phyloP scores from a whole-genome alignment of 2,888 invertebrate species.

The Agrotis puta region DNA sequence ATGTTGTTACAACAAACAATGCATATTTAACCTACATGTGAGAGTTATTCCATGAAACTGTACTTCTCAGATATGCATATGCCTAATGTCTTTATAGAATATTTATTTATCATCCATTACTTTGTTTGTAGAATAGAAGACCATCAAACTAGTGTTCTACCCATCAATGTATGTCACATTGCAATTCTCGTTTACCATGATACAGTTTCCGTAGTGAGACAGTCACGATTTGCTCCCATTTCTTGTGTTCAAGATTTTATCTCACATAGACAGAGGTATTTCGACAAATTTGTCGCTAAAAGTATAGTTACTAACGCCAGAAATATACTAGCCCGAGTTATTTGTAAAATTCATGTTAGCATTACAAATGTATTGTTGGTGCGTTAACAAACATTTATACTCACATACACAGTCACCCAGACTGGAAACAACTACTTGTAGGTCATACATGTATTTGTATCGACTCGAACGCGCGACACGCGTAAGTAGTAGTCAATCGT shows the following conservation, averaged over 20 bases:
- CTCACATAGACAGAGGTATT: not conserved
- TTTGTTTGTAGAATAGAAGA: not conserved
- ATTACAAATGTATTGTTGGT: too few relatives aligned
- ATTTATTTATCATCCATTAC: conserved; percentile 7
- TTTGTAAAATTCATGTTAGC: too few relatives aligned
- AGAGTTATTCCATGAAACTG: conserved; percentile 16
- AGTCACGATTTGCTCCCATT: conserved; percentile 32
- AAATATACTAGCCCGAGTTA: not conserved
- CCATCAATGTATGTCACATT: conserved; percentile 5
- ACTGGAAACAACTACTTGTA: too few relatives aligned
- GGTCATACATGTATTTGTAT: too few relatives aligned
- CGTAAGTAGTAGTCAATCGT: too few relatives aligned
- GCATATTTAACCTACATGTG: conserved; percentile 32
- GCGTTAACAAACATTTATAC: too few relatives aligned
- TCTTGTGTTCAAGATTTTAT: conserved; percentile 3
- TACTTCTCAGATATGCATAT: conserved; percentile 11
- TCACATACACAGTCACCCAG: too few relatives aligned
- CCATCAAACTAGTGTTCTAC: not conserved
- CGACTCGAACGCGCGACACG: too few relatives aligned
- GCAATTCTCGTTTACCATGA: not conserved
- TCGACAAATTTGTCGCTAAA: not conserved
- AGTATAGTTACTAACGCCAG: not conserved
- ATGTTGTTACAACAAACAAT: conserved; percentile 34
- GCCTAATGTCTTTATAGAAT: conserved; percentile 22
- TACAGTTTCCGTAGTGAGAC: conserved; percentile 17